Conservation (phyloP, 2,888 invertebrate species). For the Mamestra brassicae region DNA sequence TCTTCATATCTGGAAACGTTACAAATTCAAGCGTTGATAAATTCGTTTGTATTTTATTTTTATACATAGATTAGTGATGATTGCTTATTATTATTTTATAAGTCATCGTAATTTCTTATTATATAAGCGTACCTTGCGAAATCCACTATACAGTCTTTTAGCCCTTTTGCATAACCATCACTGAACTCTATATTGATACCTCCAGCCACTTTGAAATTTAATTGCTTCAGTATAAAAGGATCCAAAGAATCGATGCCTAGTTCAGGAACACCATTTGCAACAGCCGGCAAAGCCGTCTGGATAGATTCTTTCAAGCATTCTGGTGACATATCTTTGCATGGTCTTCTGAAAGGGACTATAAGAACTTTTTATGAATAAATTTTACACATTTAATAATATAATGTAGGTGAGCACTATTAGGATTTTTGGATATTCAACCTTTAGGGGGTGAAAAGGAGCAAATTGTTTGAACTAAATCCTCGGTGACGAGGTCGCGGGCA, state of each 20-base stretch:
- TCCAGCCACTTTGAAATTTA: slow-evolving; percentile 74
- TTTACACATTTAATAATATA: too few relatives aligned
- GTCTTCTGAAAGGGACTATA: slow-evolving; percentile 58
- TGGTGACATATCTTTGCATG: slow-evolving; percentile 70
- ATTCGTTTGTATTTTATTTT: slow-evolving; percentile 5
- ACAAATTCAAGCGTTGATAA: slow-evolving; percentile 17
- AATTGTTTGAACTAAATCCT: not conserved
- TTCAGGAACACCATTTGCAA: slow-evolving; percentile 74
- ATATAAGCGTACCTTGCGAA: slow-evolving; percentile 68
- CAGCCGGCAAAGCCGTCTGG: slow-evolving; percentile 71
- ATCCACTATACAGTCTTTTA: slow-evolving; percentile 76
- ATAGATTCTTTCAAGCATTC: slow-evolving; percentile 73
- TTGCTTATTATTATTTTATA: not conserved
- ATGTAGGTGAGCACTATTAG: too few relatives aligned
- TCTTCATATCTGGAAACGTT: slow-evolving; percentile 67
- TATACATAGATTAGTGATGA: slow-evolving; percentile 1
- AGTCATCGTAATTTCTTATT: slow-evolving; percentile 1
- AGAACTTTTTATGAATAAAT: too few relatives aligned
- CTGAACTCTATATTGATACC: slow-evolving; percentile 72
- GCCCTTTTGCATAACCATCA: slow-evolving; percentile 74
- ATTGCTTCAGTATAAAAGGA: slow-evolving; percentile 73
- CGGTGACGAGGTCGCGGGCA: too few relatives aligned
- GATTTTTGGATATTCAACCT: too few relatives aligned
- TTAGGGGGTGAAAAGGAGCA: too few relatives aligned
- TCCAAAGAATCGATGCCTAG: slow-evolving; percentile 74